phyloP scores from a whole-genome alignment of 1,140 invertebrate genomes.

The Trichonephila clavata region DNA sequence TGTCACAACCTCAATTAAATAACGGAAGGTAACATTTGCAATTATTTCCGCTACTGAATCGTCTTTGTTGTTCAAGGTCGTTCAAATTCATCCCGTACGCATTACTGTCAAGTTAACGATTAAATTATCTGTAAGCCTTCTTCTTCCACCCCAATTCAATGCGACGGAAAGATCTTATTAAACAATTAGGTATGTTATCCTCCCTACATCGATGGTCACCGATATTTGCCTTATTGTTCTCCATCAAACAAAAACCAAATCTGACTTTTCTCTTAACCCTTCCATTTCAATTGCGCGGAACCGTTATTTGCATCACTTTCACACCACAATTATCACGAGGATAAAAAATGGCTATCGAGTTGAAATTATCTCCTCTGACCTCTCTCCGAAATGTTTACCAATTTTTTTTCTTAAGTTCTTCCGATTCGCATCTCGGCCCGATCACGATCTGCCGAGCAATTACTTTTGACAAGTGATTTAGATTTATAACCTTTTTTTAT shows the following conservation, averaged over 20 bases:
- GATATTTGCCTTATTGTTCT: not conserved
- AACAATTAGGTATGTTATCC: not conserved
- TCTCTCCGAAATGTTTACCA: not conserved
- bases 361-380: conserved; percentile 13
- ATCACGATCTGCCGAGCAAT: conserved; percentile 30
- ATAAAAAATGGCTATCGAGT: not conserved
- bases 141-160: not conserved
- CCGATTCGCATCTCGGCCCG: not conserved
- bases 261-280: not conserved
- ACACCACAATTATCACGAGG: not conserved
- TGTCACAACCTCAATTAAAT: too few relatives aligned
- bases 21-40: too few relatives aligned
- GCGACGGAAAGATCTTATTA: not conserved
- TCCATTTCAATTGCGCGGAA: not conserved
- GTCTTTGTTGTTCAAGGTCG: not conserved
- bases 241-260: not conserved
- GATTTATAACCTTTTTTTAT: conserved; percentile 13
- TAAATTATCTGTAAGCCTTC: too few relatives aligned
- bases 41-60: too few relatives aligned
- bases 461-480: conserved; percentile 48
- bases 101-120: too few relatives aligned
- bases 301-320: conserved; percentile 35
- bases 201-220: not conserved
- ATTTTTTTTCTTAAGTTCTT: conserved; percentile 37
- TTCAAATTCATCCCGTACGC: not conserved